Percentiles rank a stretch among this genome's conserved stretches.
Evolutionary conservation across 1,140 invertebrate species (phyloP).

Genomic region (Zaprionus tsacasi): DNA sequence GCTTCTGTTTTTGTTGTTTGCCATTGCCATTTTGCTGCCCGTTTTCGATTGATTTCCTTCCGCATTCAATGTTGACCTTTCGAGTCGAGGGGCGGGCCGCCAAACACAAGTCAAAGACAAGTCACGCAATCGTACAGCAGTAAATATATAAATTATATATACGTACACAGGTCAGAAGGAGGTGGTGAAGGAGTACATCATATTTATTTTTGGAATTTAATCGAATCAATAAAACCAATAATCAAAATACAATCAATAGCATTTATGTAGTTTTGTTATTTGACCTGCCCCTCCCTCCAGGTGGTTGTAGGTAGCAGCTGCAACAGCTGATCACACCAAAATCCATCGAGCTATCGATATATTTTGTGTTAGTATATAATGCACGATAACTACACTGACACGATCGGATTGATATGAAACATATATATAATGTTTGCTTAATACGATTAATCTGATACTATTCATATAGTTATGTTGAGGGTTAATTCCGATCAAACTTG

Average conservation of each 20-base stretch:
- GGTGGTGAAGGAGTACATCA: constrained; percentile 62
- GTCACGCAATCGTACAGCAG: constrained; percentile 59
- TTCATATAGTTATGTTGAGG: neutral
- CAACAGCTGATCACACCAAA: neutral
- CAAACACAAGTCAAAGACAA: constrained; percentile 53
- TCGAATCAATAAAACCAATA: constrained; percentile 69
- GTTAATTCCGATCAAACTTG: neutral
- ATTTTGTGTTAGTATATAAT: no score
- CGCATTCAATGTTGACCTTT: constrained; percentile 68
- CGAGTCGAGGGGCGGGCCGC: constrained; percentile 2
- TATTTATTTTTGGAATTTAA: constrained; percentile 76
- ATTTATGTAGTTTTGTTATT: neutral
- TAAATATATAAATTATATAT: constrained; percentile 16
- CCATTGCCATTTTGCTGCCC: constrained; percentile 21
- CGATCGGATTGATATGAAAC: neutral
- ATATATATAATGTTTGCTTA: neutral
- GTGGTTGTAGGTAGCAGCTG: neutral
- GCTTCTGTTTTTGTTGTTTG: constrained; percentile 7
- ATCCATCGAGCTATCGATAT: no score
- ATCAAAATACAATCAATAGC: constrained; percentile 1
- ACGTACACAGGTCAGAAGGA: constrained; percentile 24
- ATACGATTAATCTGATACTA: neutral
- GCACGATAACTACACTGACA: no score
- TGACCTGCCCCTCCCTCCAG: neutral
- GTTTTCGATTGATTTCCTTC: constrained; percentile 63